Conservation (phyloP, 1,140 invertebrate species). For the Ectropis grisescens region DNA sequence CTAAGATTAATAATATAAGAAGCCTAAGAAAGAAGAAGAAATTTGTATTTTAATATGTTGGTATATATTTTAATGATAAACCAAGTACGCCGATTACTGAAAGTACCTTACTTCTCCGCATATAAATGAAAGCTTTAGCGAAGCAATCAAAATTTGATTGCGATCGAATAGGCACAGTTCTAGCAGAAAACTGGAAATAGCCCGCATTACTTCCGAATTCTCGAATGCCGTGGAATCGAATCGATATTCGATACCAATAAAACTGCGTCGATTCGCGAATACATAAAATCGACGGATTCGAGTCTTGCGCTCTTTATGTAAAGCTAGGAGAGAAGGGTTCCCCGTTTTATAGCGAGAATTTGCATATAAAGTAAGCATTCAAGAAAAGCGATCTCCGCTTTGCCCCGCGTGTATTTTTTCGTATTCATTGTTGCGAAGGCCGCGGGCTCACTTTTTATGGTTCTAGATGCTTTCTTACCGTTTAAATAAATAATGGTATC, state of each 20-base stretch:
- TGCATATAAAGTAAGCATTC: constrained; percentile 70
- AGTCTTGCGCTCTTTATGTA: constrained; percentile 54
- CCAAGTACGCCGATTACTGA: too few species aligned
- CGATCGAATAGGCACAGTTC: constrained; percentile 37
- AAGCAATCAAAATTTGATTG: constrained; percentile 44
- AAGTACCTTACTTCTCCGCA: too few species aligned
- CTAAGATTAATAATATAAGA: too few species aligned
- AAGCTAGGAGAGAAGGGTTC: constrained; percentile 64
- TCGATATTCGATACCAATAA: constrained; percentile 65
- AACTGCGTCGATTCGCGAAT: constrained; percentile 60
- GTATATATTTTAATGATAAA: too few species aligned
- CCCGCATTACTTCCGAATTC: constrained; percentile 47
- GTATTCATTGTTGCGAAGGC: constrained; percentile 63
- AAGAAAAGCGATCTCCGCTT: constrained; percentile 65
- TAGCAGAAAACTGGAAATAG: constrained; percentile 40
- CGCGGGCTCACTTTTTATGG: constrained; percentile 41
- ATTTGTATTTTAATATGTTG: too few species aligned
- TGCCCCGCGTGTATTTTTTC: constrained; percentile 46
- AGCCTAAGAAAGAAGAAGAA: too few species aligned
- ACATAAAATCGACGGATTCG: constrained; percentile 63
- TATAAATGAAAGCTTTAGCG: constrained; percentile 34
- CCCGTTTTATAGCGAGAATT: constrained; percentile 64
- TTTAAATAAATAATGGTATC: constrained; percentile 61
- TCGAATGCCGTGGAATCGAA: constrained; percentile 29
- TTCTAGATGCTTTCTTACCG: constrained; percentile 54